Conservation (phyloP, 2,113 vertebrate species). For the Notarius lentiginosus region DNA sequence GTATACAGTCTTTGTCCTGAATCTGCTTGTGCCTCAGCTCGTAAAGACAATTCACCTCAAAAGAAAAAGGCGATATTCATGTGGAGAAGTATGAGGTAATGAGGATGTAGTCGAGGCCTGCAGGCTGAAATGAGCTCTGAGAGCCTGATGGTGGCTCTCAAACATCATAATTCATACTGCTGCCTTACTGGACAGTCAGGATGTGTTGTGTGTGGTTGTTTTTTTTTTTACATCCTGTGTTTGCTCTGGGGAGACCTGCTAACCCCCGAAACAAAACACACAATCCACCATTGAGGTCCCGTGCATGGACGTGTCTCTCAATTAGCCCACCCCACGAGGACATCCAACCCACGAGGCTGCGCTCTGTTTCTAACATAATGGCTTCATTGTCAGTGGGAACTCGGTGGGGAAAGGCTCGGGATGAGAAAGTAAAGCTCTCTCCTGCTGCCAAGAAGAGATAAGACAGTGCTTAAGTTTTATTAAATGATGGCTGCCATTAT, state of each 20-base stretch:
- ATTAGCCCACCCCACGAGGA: conserved; percentile 17
- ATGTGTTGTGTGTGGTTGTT: background rate
- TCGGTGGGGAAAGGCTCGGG: conserved; percentile 31
- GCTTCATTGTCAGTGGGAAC: conserved; percentile 46
- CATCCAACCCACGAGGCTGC: conserved; percentile 4
- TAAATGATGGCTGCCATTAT: conserved; percentile 51
- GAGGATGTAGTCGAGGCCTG: background rate
- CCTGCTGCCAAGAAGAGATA: conserved; percentile 55
- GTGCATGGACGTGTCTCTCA: conserved; percentile 43
- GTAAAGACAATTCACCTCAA: background rate
- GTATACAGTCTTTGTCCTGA: background rate
- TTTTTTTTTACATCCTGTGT: conserved; percentile 12
- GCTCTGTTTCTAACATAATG: conserved; percentile 42
- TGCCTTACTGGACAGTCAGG: background rate
- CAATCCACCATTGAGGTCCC: conserved; percentile 26
- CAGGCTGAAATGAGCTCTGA: conserved; percentile 22
- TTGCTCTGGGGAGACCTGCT: conserved; percentile 5
- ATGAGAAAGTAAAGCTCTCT: conserved; percentile 40
- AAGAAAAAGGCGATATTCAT: background rate
- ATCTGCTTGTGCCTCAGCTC: background rate
- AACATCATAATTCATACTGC: conserved; percentile 27
- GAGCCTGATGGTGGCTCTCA: conserved; percentile 54
- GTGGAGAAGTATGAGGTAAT: background rate
- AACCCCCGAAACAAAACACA: conserved; percentile 17
- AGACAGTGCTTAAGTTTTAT: conserved; percentile 44